phyloP scores from a whole-genome alignment of 2,888 invertebrate species.

The Thecocarcelia acutangulata region DNA sequence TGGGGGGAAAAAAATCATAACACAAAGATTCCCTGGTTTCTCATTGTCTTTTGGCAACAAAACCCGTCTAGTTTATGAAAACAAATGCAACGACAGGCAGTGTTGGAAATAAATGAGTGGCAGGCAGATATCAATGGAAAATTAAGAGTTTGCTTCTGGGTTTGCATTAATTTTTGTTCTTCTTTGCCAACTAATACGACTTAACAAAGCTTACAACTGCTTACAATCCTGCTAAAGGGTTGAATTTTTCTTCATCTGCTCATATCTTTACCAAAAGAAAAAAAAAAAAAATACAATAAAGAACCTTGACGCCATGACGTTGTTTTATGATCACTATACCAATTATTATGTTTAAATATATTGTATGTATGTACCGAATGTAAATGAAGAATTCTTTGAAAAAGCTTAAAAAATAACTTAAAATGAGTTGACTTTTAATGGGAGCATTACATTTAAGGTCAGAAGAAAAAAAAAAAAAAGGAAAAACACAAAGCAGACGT shows the following conservation, averaged over 20 bases:
- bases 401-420: not conserved
- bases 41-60: slow-evolving; percentile 50
- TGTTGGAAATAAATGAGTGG: slow-evolving; percentile 24
- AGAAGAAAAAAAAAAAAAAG: too few relatives aligned
- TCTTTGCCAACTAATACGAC: not conserved
- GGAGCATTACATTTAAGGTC: too few relatives aligned
- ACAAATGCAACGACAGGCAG: slow-evolving; percentile 18
- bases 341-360: slow-evolving; percentile 37
- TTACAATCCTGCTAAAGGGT: not conserved
- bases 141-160: slow-evolving; percentile 25
- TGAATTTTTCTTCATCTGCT: not conserved
- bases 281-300: too few relatives aligned
- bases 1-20: not conserved
- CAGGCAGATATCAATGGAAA: slow-evolving; percentile 24
- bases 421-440: too few relatives aligned
- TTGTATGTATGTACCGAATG: slow-evolving; percentile 10
- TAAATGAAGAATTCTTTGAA: slow-evolving; percentile 5
- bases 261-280: slow-evolving; percentile 29
- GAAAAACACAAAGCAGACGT: too few relatives aligned
- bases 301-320: slow-evolving; percentile 22
- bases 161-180: slow-evolving; percentile 1
- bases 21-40: slow-evolving; percentile 19
- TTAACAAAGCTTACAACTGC: not conserved
- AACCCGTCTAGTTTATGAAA: slow-evolving; percentile 9
- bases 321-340: slow-evolving; percentile 28